Evolutionary conservation across 2,797 vertebrate genomes (phyloP).

Genomic region (Cynopterus sphinx): DNA sequence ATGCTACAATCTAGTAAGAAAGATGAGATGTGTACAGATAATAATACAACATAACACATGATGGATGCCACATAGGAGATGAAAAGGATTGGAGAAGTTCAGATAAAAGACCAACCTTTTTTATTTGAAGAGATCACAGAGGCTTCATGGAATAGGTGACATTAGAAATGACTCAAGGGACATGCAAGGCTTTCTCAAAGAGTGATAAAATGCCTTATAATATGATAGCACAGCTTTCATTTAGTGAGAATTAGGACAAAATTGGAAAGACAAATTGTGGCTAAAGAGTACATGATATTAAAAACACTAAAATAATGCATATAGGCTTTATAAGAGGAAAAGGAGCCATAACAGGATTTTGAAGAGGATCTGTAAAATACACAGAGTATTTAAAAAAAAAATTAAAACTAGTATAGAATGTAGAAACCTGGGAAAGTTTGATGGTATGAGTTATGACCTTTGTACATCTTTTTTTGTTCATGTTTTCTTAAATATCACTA

Average conservation of each 20-base stretch:
- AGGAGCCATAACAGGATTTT: background rate
- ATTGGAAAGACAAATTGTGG: background rate
- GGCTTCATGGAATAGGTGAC: background rate
- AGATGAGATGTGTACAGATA: background rate
- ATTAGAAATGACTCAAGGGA: background rate
- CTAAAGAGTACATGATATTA: background rate
- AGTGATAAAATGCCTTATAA: background rate
- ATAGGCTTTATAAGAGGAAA: background rate
- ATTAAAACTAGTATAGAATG: background rate
- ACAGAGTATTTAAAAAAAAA: background rate
- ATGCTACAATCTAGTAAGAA: background rate
- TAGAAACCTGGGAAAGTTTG: background rate
- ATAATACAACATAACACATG: background rate
- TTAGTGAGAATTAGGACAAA: background rate
- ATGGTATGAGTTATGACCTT: background rate
- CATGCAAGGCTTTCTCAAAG: conserved; percentile 15
- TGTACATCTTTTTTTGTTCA: background rate
- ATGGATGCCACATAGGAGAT: background rate
- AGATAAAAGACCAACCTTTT: background rate
- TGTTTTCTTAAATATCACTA: conserved; percentile 18
- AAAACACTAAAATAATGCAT: background rate
- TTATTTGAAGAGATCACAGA: background rate
- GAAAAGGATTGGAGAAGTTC: background rate
- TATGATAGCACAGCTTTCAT: background rate
- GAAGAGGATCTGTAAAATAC: background rate